Percentiles rank a stretch among this genome's conserved stretches.
These are phyloP conservation scores for Halictus ligatus DNA, from an alignment of 2,888 invertebrate species.

Conservation along the genomic window DNA sequence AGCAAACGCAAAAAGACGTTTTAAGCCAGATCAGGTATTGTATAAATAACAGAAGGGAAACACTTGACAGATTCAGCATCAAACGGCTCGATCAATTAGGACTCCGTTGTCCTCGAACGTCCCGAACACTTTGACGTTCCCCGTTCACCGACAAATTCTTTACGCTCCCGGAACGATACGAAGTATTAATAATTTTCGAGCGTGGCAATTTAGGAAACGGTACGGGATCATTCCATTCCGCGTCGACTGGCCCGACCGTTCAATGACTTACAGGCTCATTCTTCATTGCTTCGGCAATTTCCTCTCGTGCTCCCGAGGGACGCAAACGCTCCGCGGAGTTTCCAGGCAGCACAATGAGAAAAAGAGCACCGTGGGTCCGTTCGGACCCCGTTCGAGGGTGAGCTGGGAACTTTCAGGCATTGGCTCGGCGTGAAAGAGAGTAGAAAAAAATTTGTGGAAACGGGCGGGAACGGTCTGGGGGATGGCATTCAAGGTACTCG, in stretches of 20 bases:
- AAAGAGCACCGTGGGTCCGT: neutral
- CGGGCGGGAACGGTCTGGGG: neutral
- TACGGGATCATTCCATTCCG: neutral
- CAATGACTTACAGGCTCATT: neutral
- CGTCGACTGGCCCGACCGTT: neutral
- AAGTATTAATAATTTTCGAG: neutral
- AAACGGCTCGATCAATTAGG: neutral
- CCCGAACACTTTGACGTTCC: neutral
- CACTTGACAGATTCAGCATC: neutral
- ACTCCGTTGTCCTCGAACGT: neutral
- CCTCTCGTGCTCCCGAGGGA: neutral
- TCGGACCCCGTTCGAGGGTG: neutral
- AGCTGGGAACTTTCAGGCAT: neutral
- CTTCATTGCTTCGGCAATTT: neutral
- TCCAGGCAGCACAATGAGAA: neutral
- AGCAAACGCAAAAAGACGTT: neutral
- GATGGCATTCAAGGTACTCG: slow-evolving; percentile 2
- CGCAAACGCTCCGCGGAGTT: neutral
- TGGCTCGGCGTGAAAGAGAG: slow-evolving; percentile 1
- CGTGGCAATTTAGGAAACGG: neutral
- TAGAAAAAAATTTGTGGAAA: slow-evolving; percentile 5
- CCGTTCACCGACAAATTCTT: too few species aligned
- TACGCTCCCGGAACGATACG: neutral
- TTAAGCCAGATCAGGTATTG: neutral
- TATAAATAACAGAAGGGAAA: neutral